A percentile compares a stretch with the other conserved stretches of the same genome.
These are phyloP conservation scores for Erebia palarica DNA, from an alignment of 2,888 invertebrate genomes.

Conservation along the genomic window DNA sequence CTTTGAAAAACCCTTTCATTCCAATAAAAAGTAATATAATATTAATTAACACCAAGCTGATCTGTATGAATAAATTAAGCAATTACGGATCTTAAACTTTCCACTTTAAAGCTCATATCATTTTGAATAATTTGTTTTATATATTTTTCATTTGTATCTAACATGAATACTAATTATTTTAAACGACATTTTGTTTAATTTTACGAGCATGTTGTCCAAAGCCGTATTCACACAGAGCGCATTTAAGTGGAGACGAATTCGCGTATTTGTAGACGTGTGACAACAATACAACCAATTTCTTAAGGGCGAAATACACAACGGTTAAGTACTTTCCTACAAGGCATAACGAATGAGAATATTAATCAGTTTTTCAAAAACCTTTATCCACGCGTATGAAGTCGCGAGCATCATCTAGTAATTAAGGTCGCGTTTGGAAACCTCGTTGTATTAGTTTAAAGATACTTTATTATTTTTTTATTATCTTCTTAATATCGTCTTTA, in stretches of 20 bases:
- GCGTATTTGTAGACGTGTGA: not conserved
- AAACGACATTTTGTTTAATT: conserved; percentile 5
- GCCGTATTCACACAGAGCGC: not conserved
- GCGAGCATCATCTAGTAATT: too few relatives aligned
- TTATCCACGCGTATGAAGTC: too few relatives aligned
- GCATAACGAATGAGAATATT: too few relatives aligned
- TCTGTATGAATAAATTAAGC: conserved; percentile 5
- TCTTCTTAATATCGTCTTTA: too few relatives aligned
- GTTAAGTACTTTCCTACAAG: too few relatives aligned
- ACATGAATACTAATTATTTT: conserved; percentile 1
- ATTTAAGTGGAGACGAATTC: not conserved
- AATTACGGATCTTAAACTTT: not conserved
- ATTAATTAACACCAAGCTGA: conserved; percentile 4
- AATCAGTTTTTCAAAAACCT: too few relatives aligned
- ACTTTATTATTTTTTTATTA: too few relatives aligned
- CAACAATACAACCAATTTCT: too few relatives aligned
- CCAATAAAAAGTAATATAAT: not conserved
- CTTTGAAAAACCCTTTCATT: not conserved
- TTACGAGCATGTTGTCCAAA: not conserved
- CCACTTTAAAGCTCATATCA: not conserved
- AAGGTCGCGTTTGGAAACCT: too few relatives aligned
- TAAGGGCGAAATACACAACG: too few relatives aligned
- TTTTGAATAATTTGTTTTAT: not conserved
- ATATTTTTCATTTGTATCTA: conserved; percentile 1
- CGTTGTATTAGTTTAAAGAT: too few relatives aligned